Base-by-base conservation (phyloP, 1,140 invertebrate species). In the Lycorma delicatula region DNA sequence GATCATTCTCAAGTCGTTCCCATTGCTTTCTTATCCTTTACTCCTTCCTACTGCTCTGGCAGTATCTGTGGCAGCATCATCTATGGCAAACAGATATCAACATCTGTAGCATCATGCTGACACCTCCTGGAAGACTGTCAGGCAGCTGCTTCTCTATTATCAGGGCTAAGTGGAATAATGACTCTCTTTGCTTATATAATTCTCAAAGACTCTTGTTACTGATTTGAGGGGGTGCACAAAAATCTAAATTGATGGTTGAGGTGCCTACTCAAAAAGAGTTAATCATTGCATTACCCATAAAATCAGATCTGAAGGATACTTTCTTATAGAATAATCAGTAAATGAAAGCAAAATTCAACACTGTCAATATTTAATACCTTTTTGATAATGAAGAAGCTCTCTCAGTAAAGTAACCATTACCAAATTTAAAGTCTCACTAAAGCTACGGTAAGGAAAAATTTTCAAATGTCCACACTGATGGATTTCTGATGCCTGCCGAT, bases 361-460 rank as follows among this genome's bases (percentile, higher is more conserved):
- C n/a, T n/a, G n/a, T n/a, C n/a, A n/a, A n/a, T n/a, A 5, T 26
- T 31, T 44, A 51, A 64, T 68, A 81, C 80, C 79, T 64, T 84
- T 86, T 67, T 97, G 91, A 69, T 88, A 84, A 66, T 94, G 89
- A 25, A 98, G 73, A 29, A 98, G 73, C 72, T 99, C 94, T 59
- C 93, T 76, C 34, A 99, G 72, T 49, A 98, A 72, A 0, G 93
- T 92, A 1, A 98, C 89, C 78, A 96, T 83, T 0, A 95, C 92
- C 36, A 98, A 74, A 73, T 93, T 97, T 41, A 98, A 76, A 0
- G 89, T 93, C 75, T 99, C 96, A 60, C 91, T 97, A 68, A 96
- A 93, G 2, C 89, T 91, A 66, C 89, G 85, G 70, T 95, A 97
- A 2, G 89, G 87, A 66, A 90, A 92, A 54, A 86, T 81, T 70